Percentiles rank a stretch among this genome's conserved stretches.
Evolutionary conservation across 2,888 invertebrate species (phyloP).

Genomic region (Rotaria macrura): DNA sequence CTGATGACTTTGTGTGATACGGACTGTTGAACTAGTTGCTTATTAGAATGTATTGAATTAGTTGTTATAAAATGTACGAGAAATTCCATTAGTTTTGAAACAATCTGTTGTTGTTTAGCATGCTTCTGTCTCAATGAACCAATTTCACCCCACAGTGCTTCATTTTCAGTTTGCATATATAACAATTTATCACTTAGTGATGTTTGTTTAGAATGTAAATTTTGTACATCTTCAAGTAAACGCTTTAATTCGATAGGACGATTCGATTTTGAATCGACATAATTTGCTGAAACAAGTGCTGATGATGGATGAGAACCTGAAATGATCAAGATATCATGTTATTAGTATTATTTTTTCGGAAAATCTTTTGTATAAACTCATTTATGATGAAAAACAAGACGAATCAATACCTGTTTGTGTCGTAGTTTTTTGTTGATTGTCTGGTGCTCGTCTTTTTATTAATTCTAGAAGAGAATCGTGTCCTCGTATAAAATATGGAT

Average conservation of each 20-base stretch:
- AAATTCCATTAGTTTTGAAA: conserved; percentile 45
- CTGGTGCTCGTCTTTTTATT: conserved; percentile 29
- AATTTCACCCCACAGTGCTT: conserved; percentile 85
- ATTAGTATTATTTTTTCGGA: neutral
- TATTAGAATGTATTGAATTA: neutral
- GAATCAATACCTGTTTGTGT: neutral
- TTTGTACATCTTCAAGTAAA: neutral
- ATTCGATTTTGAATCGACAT: neutral
- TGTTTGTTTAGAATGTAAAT: neutral
- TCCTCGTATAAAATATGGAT: conserved; percentile 30
- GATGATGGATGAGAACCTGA: neutral
- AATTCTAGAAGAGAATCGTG: conserved; percentile 31
- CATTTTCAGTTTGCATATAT: conserved; percentile 60
- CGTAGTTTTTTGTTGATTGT: neutral
- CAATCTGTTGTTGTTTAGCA: conserved; percentile 83
- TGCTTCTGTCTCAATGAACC: conserved; percentile 82
- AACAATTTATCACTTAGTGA: neutral
- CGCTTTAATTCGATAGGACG: neutral
- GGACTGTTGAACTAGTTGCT: neutral
- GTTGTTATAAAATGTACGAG: neutral
- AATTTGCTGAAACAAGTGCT: neutral
- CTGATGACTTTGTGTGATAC: neutral
- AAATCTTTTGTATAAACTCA: too few species aligned
- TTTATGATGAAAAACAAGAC: too few species aligned
- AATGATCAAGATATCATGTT: neutral